Conservation (phyloP, 1,140 invertebrate species). For the Nymphalis io region DNA sequence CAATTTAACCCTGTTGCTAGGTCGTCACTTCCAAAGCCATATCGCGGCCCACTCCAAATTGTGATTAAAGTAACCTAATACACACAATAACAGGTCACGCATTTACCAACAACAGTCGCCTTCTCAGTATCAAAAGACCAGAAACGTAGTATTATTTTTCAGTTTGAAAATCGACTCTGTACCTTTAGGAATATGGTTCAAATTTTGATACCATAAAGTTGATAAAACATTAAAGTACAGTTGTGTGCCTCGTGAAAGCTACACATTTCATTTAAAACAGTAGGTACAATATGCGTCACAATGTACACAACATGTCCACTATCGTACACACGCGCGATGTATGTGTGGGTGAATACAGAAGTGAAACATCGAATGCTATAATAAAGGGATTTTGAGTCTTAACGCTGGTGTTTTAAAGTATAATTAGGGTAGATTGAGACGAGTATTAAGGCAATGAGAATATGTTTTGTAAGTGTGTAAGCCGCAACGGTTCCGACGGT, state of each 20-base stretch:
- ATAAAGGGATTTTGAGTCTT: slow-evolving; percentile 40
- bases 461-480: slow-evolving; percentile 66
- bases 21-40: slow-evolving; percentile 72
- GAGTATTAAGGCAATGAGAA: slow-evolving; percentile 61
- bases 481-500: slow-evolving; percentile 64
- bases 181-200: slow-evolving; percentile 10
- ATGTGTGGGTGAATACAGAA: slow-evolving; percentile 54
- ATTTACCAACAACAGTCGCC: slow-evolving; percentile 65
- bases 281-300: slow-evolving; percentile 77
- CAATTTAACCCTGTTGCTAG: slow-evolving; percentile 69
- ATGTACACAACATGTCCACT: slow-evolving; percentile 73
- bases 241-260: slow-evolving; percentile 78
- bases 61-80: slow-evolving; percentile 79
- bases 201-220: slow-evolving; percentile 25
- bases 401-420: slow-evolving; percentile 3
- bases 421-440: slow-evolving; percentile 38
- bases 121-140: slow-evolving; percentile 54
- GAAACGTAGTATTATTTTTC: slow-evolving; percentile 38
- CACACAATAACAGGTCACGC: slow-evolving; percentile 79
- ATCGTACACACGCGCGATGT: slow-evolving; percentile 49
- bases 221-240: slow-evolving; percentile 59
- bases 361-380: slow-evolving; percentile 32
- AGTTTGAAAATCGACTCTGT: slow-evolving; percentile 36
- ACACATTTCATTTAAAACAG: slow-evolving; percentile 79
- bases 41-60: slow-evolving; percentile 77